Evolutionary conservation across 2,113 vertebrate species (phyloP), one percentile per base, ranked within the genome.

Genomic region (Leucopternis melanops): DNA sequence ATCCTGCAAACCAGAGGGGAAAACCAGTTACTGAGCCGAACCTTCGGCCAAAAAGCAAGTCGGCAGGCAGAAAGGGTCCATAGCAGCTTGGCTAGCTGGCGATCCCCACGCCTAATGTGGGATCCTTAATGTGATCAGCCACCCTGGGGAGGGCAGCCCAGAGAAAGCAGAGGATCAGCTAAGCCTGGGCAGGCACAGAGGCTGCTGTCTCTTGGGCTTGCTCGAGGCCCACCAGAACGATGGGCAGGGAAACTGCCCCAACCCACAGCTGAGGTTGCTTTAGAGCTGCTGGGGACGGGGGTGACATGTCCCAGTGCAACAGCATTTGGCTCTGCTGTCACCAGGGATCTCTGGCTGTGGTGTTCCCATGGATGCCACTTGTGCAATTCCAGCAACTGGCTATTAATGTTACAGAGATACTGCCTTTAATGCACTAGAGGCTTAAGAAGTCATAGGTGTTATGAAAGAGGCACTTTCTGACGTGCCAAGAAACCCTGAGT

Each of bases 1-100:
- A 38, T 98, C 97, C 98, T 98, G 97, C 45, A 96, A 97, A 88
- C 3, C 66, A 88, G 95, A 98, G 81, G 62, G 74, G 70, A 94
- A 67, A 93, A 74, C 21, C 19, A 16, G 58, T 47, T 11, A 66
- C 20, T 0, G 23, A 73, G 63, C 20, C 42, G 70, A 14, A 59
- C 20, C 4, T 2, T 19, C 10, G 10, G 44, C 29, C 8, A 8
- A 7, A 47, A 27, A 12, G 61, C 25, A 22, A 22, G 59, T 6
- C 9, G 62, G 52, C 1, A 6, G 47, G 25, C 16, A 16, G 31
- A 47, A 12, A 66, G 58, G 26, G 16, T 3, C 13, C 15, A 71
- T 1, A 14, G 70, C 6, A 16, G 31, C 0, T 4, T 4, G 73
- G 69, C 17, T 25, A 9, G 63, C 1, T 6, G 79, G 55, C 1